phyloP scores from a whole-genome alignment of 1,140 invertebrate genomes.

The Tetragnatha versicolor region DNA sequence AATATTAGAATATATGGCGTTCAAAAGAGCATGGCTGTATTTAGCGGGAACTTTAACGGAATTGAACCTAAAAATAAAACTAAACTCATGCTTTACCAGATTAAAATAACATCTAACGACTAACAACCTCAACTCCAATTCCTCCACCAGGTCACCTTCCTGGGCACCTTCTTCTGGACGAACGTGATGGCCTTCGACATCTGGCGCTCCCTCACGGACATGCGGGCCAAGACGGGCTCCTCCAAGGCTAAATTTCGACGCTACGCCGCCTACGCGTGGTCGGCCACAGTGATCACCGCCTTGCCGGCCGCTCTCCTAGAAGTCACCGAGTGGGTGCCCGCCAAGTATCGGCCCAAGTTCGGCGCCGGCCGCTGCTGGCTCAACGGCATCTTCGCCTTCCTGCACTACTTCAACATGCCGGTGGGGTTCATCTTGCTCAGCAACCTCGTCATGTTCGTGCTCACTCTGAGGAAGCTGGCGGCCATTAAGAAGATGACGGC shows the following conservation, averaged over 20 bases:
- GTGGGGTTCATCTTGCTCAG: slow-evolving; percentile 62
- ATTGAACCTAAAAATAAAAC: too few species aligned
- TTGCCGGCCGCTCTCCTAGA: slow-evolving; percentile 47
- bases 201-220: slow-evolving; percentile 58
- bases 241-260: slow-evolving; percentile 47
- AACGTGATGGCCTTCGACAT: slow-evolving; percentile 63
- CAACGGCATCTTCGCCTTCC: slow-evolving; percentile 43
- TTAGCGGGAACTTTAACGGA: too few species aligned
- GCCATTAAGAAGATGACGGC: slow-evolving; percentile 59
- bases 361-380: slow-evolving; percentile 54
- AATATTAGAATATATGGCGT: too few species aligned
- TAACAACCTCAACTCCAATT: too few species aligned
- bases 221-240: slow-evolving; percentile 3
- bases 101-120: too few species aligned
- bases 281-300: slow-evolving; percentile 61
- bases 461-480: slow-evolving; percentile 64
- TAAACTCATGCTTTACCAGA: too few species aligned
- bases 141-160: slow-evolving; percentile 68
- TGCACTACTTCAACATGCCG: slow-evolving; percentile 57
- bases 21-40: too few species aligned
- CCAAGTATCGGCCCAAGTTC: slow-evolving; percentile 36
- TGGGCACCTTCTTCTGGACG: slow-evolving; percentile 67
- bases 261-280: slow-evolving; percentile 62
- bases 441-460: slow-evolving; percentile 68
- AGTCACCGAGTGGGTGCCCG: slow-evolving; percentile 7